Conservation (phyloP, 2,113 vertebrate genomes). For the Proteles cristata region DNA sequence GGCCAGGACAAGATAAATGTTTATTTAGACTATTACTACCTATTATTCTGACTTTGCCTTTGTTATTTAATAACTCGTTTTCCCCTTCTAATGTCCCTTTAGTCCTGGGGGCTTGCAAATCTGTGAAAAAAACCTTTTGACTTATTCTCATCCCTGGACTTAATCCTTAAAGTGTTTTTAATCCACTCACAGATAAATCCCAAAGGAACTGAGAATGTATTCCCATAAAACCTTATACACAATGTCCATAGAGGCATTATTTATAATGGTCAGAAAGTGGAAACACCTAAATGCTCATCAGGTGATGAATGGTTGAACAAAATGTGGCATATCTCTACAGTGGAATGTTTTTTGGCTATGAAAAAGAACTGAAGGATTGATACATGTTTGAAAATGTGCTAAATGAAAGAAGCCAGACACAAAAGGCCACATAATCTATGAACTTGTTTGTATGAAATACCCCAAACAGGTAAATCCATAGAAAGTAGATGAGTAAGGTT, state of each 20-base stretch:
- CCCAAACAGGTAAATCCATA: neutral
- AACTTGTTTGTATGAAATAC: neutral
- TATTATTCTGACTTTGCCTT: neutral
- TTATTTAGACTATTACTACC: neutral
- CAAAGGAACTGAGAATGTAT: neutral
- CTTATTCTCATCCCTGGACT: neutral
- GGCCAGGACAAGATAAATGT: neutral
- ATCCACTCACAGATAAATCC: neutral
- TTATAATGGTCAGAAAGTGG: neutral
- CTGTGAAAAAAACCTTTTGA: conserved; percentile 27
- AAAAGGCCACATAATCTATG: neutral
- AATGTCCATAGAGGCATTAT: neutral
- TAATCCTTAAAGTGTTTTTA: neutral
- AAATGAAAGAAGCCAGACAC: neutral
- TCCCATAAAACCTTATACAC: neutral
- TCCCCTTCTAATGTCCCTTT: neutral
- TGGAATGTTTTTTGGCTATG: neutral
- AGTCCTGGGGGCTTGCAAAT: neutral
- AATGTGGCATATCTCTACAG: neutral
- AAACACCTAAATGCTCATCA: neutral
- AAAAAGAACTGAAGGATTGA: neutral
- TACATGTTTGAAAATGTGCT: neutral
- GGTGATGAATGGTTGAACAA: neutral
- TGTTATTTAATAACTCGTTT: conserved; percentile 29
- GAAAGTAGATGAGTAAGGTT: neutral